Evolutionary conservation across 2,888 invertebrate genomes (phyloP), one percentile per base, ranked within the genome.

Genomic region (Hydrotaea cyrtoneurina): DNA sequence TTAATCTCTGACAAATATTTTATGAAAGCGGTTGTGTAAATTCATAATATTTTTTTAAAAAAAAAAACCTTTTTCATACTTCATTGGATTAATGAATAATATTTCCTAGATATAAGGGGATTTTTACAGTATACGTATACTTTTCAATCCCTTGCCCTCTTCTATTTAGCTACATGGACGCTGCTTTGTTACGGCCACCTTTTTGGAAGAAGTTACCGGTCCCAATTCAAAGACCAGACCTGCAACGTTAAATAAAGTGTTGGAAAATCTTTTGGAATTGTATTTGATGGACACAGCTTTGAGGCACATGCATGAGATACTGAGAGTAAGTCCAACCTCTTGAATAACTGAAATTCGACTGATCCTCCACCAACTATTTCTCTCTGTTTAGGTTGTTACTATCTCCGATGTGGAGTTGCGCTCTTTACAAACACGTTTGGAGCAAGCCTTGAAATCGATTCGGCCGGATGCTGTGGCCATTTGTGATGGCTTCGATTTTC

Each of bases 401-500:
- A 75, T 90, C n/a, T 79, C 85, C 0, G 88, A 88, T n/a, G 72
- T 39, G 0, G 88, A 89, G 46, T 71, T 89, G 7, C 78, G 84
- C 0, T 90, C 93, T 11, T 88, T 97, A 50, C 96, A 96, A 89
- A 91, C 91, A 66, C 95, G 96, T 93, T 93, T 97, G 86, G 96
- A 96, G 88, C 93, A 94, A 39, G 92, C 96, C 46, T 93, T 98
- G 78, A 93, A 93, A 0, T 93, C 94, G 36, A 93, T 99, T 64
- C 94, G 98, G 62, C 97, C 97, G 3, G 96, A 98, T 92, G 98
- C 97, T 0, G 96, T 99, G 0, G 96, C 96, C 0, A 93, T 99
- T 23, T 98, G 98, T 0, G 99, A 99, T 93, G 95, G 97, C 13
- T 99, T 98, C 90, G 98, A 98, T 90, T 94, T 96, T 62, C 93